Base-by-base conservation (phyloP, 2,888 invertebrate genomes). In the Pilophorus perplexus region DNA sequence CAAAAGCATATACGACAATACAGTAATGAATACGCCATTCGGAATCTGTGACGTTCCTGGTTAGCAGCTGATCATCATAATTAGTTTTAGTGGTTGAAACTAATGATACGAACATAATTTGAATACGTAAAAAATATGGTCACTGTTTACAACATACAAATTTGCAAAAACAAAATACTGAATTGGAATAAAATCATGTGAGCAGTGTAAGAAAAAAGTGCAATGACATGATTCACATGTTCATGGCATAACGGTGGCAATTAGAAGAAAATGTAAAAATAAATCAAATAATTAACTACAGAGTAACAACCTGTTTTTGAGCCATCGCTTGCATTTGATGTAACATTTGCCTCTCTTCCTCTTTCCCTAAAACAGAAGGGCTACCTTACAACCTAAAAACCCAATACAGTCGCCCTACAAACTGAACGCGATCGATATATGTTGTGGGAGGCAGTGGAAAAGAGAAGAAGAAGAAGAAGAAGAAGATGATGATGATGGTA, bases 311-410 rank as follows among this genome's bases (percentile, higher is more conserved):
- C 92, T 93, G 93, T 83, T 93, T 93, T 80, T 93, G 93, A 76
- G 93, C 93, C 90, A 93, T 88, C 74, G 92, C 90, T 79, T 93
- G 93, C 91, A 93, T 93, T 82, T 93, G 93, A 81, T 93, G 93
- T 81, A 93, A 90, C 92, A 93, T 93, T 82, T 90, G 90, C 74
- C 93, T 84, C 81, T 93, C 93, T 81, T 93, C 93, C 81, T 93
- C 93, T 85, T 93, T 93, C 79, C 93, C 93, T 93, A 84, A 79
- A 84, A 83, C 82, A 82, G 74, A 76, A 75, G 74, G 70, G 66
- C 71, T 25, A 54, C 68, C 70, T 68, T 67, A 68, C 67, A 67
- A 37, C 55, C 62, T 62, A 54, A 65, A 67, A 44, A 48, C 40
- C 65, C 60, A 22, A 44, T 14, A 59, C 8, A 12, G 27, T 12